Evolutionary conservation across 1,140 invertebrate species (phyloP), one percentile per base, ranked within the genome.

Genomic region (Drosophila sucinea): DNA sequence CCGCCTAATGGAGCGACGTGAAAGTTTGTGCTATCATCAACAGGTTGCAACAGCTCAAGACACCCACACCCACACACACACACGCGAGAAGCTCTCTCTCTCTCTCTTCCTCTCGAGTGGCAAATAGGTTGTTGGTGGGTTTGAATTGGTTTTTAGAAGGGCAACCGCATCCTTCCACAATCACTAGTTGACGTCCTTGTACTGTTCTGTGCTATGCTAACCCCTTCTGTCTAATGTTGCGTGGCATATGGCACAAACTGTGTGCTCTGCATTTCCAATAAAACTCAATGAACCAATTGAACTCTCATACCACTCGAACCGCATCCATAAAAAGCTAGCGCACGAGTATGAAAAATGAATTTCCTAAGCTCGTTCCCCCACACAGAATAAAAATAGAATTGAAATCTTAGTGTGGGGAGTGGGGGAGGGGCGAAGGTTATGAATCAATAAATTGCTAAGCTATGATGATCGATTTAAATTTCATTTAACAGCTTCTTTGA

Each of bases 221-320:
- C 73, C 38, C 44, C 62, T 66, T 60, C 55, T 76, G 72, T 69
- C 79, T 78, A 87, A 67, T 70, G 67, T 63, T 67, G 63, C 84
- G 58, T 79, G 69, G 69, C 83, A 87, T 86, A 79, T 79, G 76
- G 79, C 77, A 70, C 17, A 87, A 69, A 51, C 23, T 51, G 44
- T 79, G 79, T 79, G 83, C 47, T 30, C 63, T 79, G 83, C 83
- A 89, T 89, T 77, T 51, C 58, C 71, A 86, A 82, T 87, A 77
- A 83, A 77, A 77, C 40, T 58, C 67, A 67, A 58, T 35, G 56
- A 58, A 58, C 56, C 56, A 58, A 62, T 72, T 61, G 23, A 32
- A 72, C 74, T 51, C 44, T 51, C 44, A 51, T 27, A 10, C 44
- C 44, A 51, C 44, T 81, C 41, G 38, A 38, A 35, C 23, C 57